Base-by-base conservation (phyloP, 2,888 invertebrate species). In the Tiliacea citrago region DNA sequence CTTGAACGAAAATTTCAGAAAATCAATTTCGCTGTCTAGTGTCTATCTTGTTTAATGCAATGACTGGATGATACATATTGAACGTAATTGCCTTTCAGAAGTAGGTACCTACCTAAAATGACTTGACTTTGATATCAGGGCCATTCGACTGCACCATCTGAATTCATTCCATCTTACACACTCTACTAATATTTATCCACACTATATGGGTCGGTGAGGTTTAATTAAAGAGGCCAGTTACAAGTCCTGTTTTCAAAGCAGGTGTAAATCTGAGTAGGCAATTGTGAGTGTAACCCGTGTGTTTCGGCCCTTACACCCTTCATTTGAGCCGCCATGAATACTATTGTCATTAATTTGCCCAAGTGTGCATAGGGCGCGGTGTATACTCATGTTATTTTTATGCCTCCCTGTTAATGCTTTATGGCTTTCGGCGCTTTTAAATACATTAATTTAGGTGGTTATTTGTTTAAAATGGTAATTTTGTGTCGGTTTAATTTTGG, bases 311-410 rank as follows among this genome's bases (percentile, higher is more conserved):
- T 68, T 62, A 70, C 62, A 58, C 57, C 73, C 68, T 71, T 82
- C 65, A 78, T 81, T 85, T 62, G 53, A 55, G 63, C 70, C 58
- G 67, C 65, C 78, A 85, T 84, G 86, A 87, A 86, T 87, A 84
- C 61, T 76, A 82, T 86, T 73, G 75, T 81, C 84, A 83, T 84
- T 82, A 84, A 83, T 85, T 84, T 71, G 75, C 58, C 29, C 53
- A 65, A 84, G 84, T 86, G 75, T 81, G 71, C 67, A 63, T 39
- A 77, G 77, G 76, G 70, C 69, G 82, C 73, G 86, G 75, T 76
- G 71, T 67, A 24, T 57, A 49, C 57, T 75, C 69, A 12, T 42
- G 62, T 60, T 79, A 49, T 58, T 76, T 85, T 79, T 71, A 75
- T 76, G 55, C 65, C 45, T 42, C 47, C 53, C 63, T 49, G 65